Evolutionary conservation across 30 jellyfish, hydroid and myxozoan species (phyloP).

Genomic region (Hydra vulgaris): DNA sequence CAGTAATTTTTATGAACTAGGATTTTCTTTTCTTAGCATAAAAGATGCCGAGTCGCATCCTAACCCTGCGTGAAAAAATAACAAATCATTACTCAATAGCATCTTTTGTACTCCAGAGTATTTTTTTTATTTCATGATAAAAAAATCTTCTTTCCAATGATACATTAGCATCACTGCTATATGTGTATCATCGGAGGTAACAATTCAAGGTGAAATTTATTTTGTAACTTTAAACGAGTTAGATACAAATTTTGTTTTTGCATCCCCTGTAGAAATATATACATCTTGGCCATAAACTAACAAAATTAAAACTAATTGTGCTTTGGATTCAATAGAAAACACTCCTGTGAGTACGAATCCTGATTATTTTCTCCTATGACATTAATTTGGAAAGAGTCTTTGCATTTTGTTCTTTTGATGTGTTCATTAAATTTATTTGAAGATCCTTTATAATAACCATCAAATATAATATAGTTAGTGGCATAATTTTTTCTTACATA

Average conservation of each 20-base stretch:
- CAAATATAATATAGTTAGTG: background rate
- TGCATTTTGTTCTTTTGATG: background rate
- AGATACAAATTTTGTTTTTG: background rate
- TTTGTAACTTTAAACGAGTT: background rate
- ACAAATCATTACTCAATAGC: background rate
- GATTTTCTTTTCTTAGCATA: background rate
- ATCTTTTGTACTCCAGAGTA: background rate
- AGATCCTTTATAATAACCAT: background rate
- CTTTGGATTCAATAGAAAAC: too few species aligned
- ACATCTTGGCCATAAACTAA: background rate
- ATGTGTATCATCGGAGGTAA: background rate
- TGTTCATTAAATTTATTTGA: background rate
- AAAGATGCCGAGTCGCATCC: background rate
- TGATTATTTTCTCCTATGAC: background rate
- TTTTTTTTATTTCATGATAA: background rate
- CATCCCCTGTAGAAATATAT: background rate
- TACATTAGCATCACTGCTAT: background rate
- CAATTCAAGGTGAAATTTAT: background rate
- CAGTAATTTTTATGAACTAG: background rate
- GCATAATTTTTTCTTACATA: background rate
- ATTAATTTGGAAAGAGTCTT: background rate
- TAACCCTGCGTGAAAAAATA: background rate
- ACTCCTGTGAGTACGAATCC: too few species aligned
- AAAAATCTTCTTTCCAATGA: background rate
- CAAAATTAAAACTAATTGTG: too few species aligned